These are phyloP conservation scores for Scyliorhinus canicula DNA, from an alignment of 2,797 vertebrate genomes.

Conservation along the genomic window DNA sequence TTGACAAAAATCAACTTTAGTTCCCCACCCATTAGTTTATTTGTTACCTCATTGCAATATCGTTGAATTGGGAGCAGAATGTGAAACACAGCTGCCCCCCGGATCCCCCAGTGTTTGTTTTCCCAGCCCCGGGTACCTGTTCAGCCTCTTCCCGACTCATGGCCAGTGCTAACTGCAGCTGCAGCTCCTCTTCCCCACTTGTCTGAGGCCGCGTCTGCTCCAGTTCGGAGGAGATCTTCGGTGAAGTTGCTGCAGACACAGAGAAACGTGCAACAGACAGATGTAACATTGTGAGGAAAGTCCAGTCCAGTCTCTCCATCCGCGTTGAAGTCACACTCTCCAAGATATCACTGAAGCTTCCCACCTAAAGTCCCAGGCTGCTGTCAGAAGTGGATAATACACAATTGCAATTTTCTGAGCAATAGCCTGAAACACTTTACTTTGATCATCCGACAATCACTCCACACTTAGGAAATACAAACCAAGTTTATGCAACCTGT, in stretches of 20 bases:
- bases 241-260: constrained; percentile 55
- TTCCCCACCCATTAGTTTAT: not conserved
- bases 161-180: constrained; percentile 85
- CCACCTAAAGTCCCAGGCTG: too few relatives aligned
- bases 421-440: not conserved
- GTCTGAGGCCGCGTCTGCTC: constrained; percentile 91
- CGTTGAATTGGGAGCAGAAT: not conserved
- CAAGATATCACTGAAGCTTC: not conserved
- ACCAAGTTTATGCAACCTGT: not conserved
- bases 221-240: constrained; percentile 75
- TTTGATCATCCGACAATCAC: not conserved
- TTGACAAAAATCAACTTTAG: not conserved
- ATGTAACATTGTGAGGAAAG: not conserved
- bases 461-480: not conserved
- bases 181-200: constrained; percentile 86
- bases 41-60: not conserved
- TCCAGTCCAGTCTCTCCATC: not conserved
- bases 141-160: constrained; percentile 93
- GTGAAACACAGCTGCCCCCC: not conserved
- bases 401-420: not conserved
- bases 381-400: too few relatives aligned
- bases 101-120: fast-evolving
- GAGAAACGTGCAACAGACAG: constrained; percentile 66
- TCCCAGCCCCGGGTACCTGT: constrained; percentile 65
- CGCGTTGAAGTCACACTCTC: not conserved